Evolutionary conservation across 2,888 invertebrate genomes (phyloP), one percentile per base, ranked within the genome.

Genomic region (Ptilodon capucinus): DNA sequence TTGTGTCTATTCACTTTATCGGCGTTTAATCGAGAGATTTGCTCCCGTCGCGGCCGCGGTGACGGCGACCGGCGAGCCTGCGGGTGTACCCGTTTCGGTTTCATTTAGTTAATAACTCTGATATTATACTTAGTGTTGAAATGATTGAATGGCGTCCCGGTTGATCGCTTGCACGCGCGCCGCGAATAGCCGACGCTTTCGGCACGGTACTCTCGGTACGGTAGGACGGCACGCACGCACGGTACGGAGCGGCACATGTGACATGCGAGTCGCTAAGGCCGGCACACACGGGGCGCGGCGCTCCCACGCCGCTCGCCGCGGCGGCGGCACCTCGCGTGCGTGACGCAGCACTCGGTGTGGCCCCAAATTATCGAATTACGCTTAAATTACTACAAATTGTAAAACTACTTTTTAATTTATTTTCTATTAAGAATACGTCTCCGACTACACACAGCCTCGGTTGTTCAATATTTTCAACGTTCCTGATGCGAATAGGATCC

Each of bases 1-100:
- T 73, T 66, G 61, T 66, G 47, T 43, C 45, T 36, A 17, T 51
- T 48, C 49, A 46, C 49, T 53, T 51, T 54, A 58, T 46, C 57
- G 46, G 50, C 39, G 48, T 52, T 52, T 60, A 54, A 60, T 53
- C 46, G 39, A 51, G 44, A 48, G 56, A 51, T 51, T 53, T 51
- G 53, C 49, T 56, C 48, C 35, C 59, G 56, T 59, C 60, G 48
- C 40, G 44, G 44, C 32, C 38, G 17, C 30, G 47, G 21, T 42
- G 36, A 7, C 36, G 40, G 25, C 46, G 48, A 48, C 46, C 21
- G 44, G 40, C 39, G 52, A 35, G 16, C 28, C 53, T 49, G 25
- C 49, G 44, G 19, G 46, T 41, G 46, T 46, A 21, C 23, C 21
- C 42, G 30, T 35, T 25, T 42, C 35, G 30, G 44, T 57, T 57